These are phyloP conservation scores for Dasypogon diadema DNA, from an alignment of 2,888 invertebrate genomes.

Conservation along the genomic window DNA sequence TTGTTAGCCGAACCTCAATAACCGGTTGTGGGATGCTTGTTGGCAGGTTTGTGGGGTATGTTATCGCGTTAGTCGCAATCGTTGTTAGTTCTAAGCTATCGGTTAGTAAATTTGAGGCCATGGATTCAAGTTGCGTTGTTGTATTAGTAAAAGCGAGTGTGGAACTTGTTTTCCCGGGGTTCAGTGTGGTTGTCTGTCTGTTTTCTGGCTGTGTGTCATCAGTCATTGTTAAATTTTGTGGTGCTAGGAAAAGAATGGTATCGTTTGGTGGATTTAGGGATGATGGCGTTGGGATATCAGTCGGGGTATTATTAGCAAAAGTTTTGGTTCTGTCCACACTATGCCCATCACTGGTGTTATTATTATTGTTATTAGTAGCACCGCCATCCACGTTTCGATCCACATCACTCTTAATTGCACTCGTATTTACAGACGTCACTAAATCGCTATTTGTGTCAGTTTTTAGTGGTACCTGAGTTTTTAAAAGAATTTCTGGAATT, in stretches of 20 bases:
- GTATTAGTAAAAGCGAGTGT: slow-evolving; percentile 40
- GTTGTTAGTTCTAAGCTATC: slow-evolving; percentile 56
- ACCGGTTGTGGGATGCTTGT: slow-evolving; percentile 58
- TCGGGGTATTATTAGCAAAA: slow-evolving; percentile 34
- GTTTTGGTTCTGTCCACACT: slow-evolving; percentile 36
- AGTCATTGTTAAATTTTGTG: slow-evolving; percentile 45
- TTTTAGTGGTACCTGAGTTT: slow-evolving; percentile 58
- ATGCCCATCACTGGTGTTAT: slow-evolving; percentile 25
- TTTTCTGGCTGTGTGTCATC: slow-evolving; percentile 3
- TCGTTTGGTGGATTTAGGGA: slow-evolving; percentile 2
- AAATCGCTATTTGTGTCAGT: slow-evolving; percentile 53
- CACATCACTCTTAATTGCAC: slow-evolving; percentile 35
- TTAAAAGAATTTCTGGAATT: slow-evolving; percentile 57
- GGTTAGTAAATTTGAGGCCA: slow-evolving; percentile 24
- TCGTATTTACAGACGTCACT: slow-evolving; percentile 58
- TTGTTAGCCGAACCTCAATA: slow-evolving; percentile 57
- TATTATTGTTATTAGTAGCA: slow-evolving; percentile 39
- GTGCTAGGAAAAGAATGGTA: not conserved
- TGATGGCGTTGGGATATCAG: not conserved
- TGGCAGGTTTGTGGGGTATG: slow-evolving; percentile 56
- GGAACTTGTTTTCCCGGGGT: not conserved
- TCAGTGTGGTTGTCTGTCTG: slow-evolving; percentile 6
- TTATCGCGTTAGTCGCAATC: slow-evolving; percentile 49
- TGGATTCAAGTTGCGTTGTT: slow-evolving; percentile 54
- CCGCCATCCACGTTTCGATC: slow-evolving; percentile 31